These are phyloP conservation scores for Polyommatus iphigenia DNA, from an alignment of 2,888 invertebrate species.

Conservation along the genomic window DNA sequence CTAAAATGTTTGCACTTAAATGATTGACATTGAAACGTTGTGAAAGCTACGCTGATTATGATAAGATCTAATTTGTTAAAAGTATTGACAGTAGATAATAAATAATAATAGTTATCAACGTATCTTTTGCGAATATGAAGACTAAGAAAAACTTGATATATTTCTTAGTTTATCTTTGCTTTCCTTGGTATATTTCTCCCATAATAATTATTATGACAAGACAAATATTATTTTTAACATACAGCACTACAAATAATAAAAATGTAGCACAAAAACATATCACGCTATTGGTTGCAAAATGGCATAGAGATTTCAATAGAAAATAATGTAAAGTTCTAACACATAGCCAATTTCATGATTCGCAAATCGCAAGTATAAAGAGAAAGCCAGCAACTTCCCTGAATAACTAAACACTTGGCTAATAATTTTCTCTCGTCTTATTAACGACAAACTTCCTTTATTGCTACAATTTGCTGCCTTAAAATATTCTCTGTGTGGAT, in stretches of 20 bases:
- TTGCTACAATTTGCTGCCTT: conserved; percentile 61
- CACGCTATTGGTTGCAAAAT: background rate
- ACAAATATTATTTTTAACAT: background rate
- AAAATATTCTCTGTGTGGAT: conserved; percentile 70
- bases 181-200: background rate
- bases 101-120: background rate
- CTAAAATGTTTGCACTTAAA: background rate
- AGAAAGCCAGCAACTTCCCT: conserved; percentile 42
- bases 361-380: conserved; percentile 27
- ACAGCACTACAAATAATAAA: background rate
- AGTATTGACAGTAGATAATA: background rate
- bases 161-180: too few relatives aligned
- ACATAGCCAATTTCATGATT: conserved; percentile 1
- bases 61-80: conserved; percentile 19
- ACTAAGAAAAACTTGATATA: too few relatives aligned
- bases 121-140: background rate
- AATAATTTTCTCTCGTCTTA: conserved; percentile 58
- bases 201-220: too few relatives aligned
- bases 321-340: background rate
- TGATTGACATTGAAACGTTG: background rate
- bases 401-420: conserved; percentile 58
- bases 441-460: conserved; percentile 61
- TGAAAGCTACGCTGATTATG: background rate
- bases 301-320: background rate
- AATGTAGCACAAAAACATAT: background rate